phyloP scores from a whole-genome alignment of 2,888 invertebrate species.

The Acrobasis repandana region DNA sequence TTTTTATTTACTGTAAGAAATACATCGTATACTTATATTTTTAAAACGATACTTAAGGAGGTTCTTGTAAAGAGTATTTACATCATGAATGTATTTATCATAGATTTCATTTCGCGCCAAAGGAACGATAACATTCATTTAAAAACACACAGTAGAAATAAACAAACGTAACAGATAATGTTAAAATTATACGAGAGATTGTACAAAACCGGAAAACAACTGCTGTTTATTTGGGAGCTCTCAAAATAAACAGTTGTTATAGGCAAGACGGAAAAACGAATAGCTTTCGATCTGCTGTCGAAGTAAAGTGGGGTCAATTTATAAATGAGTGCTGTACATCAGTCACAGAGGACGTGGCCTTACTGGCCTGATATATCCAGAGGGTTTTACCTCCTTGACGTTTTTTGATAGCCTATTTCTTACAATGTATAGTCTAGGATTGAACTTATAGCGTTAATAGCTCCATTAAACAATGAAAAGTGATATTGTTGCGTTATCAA shows the following conservation, averaged over 20 bases:
- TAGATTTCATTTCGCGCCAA: too few relatives aligned
- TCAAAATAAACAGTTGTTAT: slow-evolving; percentile 18
- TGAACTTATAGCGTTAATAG: slow-evolving; percentile 31
- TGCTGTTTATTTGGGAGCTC: background rate
- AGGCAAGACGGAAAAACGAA: slow-evolving; percentile 31
- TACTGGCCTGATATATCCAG: slow-evolving; percentile 59
- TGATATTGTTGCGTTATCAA: too few relatives aligned
- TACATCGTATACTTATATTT: too few relatives aligned
- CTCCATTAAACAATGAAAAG: too few relatives aligned
- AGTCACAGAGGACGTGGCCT: slow-evolving; percentile 56
- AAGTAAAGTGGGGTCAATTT: slow-evolving; percentile 68
- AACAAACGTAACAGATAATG: background rate
- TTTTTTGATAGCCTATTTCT: slow-evolving; percentile 64
- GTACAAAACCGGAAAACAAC: background rate
- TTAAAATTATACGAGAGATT: background rate
- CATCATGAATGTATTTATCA: too few relatives aligned
- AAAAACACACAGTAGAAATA: too few relatives aligned
- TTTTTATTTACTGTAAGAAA: too few relatives aligned
- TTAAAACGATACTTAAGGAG: too few relatives aligned
- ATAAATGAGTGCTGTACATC: slow-evolving; percentile 71
- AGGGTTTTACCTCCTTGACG: slow-evolving; percentile 65
- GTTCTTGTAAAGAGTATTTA: too few relatives aligned
- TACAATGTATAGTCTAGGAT: slow-evolving; percentile 62
- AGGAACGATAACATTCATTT: too few relatives aligned
- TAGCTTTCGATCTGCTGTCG: slow-evolving; percentile 46